Base-by-base conservation (phyloP, 2,888 invertebrate species). In the Polia nebulosa region DNA sequence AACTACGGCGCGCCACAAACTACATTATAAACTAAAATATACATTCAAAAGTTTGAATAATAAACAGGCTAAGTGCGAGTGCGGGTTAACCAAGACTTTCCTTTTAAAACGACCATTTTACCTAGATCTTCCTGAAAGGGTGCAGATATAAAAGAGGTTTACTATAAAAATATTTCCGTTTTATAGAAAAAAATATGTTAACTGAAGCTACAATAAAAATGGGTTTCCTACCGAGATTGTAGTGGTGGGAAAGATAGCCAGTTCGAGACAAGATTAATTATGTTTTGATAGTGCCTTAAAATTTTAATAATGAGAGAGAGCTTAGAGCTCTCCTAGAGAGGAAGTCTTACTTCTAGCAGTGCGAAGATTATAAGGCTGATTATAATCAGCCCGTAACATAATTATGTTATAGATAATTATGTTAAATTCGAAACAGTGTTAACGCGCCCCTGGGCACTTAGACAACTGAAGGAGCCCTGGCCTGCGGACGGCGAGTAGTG, bases 1-100 rank as follows among this genome's bases (percentile, higher is more conserved):
- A 32, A 44, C 72, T 71, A 51, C 60, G 17, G 22, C 63, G 63
- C 53, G 55, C 25, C 25, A 22, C 49, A 76, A 80, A 77, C 77
- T 77, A 64, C 63, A 76, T 77, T 76, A 71, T 45, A 32, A 80
- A 77, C 72, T 80, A 71, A 80, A 80, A 77, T 80, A 71, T 58
- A 80, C 81, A 77, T 80, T 76, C 39, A 64, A 71, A 77, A 77
- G 53, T 80, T 77, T 80, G 53, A 77, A 77, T 77, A 77, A 76
- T 80, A 77, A 70, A 76, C 63, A 45, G 77, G 49, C 41, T 75
- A 68, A 76, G 80, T 80, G 59, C 62, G 69, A 63, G 70, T 47
- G 27, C 59, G 44, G 80, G 62, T 60, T 44, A 75, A 79, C 76
- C 80, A 62, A 66, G 75, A 47, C 27, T 76, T 76, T 63, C 51